Evolutionary conservation across 1,140 invertebrate species (phyloP).

Genomic region (Zaprionus camerounensis): DNA sequence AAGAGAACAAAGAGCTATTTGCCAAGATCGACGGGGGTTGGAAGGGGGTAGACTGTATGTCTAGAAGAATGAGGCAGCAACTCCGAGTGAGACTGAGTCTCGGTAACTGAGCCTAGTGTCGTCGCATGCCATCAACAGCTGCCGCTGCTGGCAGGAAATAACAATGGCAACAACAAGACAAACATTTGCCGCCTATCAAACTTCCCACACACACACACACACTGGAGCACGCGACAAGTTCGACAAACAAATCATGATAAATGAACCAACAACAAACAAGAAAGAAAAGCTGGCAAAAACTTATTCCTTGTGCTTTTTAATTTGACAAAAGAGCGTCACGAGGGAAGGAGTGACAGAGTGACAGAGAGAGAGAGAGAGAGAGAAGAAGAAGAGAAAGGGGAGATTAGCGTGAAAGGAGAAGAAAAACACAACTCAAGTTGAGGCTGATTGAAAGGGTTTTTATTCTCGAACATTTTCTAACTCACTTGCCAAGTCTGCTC

Average conservation of each 20-base stretch:
- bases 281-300: slow-evolving; percentile 38
- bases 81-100: background rate
- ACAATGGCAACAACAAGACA: slow-evolving; percentile 58
- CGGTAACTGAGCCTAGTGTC: slow-evolving; percentile 10
- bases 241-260: slow-evolving; percentile 83
- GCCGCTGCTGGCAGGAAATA: slow-evolving; percentile 65
- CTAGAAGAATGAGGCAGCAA: background rate
- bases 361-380: background rate
- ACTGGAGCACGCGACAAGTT: slow-evolving; percentile 63
- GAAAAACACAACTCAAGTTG: slow-evolving; percentile 66
- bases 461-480: slow-evolving; percentile 3
- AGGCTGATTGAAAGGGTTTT: slow-evolving; percentile 72
- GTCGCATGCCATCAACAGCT: slow-evolving; percentile 57
- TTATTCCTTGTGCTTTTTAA: slow-evolving; percentile 67
- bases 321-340: slow-evolving; percentile 68
- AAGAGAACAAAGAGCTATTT: slow-evolving; percentile 56
- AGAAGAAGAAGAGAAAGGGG: background rate
- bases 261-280: slow-evolving; percentile 68
- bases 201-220: slow-evolving; percentile 33
- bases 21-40: background rate
- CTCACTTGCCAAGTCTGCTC: background rate
- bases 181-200: slow-evolving; percentile 77
- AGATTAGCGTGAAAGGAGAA: slow-evolving; percentile 74
- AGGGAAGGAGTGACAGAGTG: background rate
- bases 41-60: background rate